A percentile compares a stretch with the other conserved stretches of the same genome.
These are phyloP conservation scores for Allophyes oxyacanthae DNA, from an alignment of 2,888 invertebrate genomes.

Conservation along the genomic window DNA sequence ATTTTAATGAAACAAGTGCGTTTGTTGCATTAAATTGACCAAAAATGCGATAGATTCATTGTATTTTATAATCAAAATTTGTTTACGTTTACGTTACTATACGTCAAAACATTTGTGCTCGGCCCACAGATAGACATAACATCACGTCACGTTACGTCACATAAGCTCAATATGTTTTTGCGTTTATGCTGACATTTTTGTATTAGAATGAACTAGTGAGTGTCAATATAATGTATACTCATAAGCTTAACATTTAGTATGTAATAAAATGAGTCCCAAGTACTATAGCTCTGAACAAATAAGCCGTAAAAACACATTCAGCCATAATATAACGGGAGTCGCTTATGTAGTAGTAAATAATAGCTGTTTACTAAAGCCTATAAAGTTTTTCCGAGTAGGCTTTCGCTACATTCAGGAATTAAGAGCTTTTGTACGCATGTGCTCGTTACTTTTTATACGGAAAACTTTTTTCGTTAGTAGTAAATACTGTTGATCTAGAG, in stretches of 20 bases:
- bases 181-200: neutral
- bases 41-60: no score
- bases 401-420: slow-evolving; percentile 20
- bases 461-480: slow-evolving; percentile 7
- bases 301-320: slow-evolving; percentile 41
- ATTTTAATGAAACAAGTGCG: no score
- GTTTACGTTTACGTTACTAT: no score
- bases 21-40: no score
- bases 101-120: no score
- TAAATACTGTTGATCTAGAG: slow-evolving; percentile 11
- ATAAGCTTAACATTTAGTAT: slow-evolving; percentile 20
- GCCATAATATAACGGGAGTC: slow-evolving; percentile 21
- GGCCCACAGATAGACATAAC: no score
- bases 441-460: slow-evolving; percentile 4
- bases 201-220: slow-evolving; percentile 7
- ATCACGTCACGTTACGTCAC: no score
- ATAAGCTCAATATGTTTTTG: no score
- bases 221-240: slow-evolving; percentile 22
- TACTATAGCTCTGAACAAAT: slow-evolving; percentile 27
- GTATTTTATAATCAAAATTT: no score
- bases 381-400: slow-evolving; percentile 22
- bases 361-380: slow-evolving; percentile 32
- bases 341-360: slow-evolving; percentile 34
- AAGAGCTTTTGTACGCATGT: slow-evolving; percentile 19
- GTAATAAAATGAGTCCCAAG: slow-evolving; percentile 28